Evolutionary conservation across 2,888 invertebrate genomes (phyloP).

Genomic region (Argyresthia goedartella): DNA sequence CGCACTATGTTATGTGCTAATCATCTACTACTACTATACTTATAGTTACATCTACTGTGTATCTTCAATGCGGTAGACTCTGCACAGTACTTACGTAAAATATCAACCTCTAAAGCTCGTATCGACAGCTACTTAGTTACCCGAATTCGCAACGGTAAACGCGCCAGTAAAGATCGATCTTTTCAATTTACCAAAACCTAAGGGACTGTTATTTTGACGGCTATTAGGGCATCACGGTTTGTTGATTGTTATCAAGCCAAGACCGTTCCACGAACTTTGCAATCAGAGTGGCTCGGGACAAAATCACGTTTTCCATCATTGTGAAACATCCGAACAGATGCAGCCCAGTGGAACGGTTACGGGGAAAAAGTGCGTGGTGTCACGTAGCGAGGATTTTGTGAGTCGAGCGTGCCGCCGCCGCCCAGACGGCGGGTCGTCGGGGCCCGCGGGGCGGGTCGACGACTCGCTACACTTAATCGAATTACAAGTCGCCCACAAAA

Average conservation of each 20-base stretch:
- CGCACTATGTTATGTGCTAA: no score
- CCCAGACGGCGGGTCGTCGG: background rate
- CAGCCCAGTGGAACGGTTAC: slow-evolving; percentile 46
- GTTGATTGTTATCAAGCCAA: slow-evolving; percentile 19
- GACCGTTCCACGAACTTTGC: slow-evolving; percentile 36
- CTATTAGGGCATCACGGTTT: slow-evolving; percentile 5
- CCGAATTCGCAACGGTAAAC: background rate
- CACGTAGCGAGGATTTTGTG: slow-evolving; percentile 44
- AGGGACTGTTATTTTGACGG: slow-evolving; percentile 5
- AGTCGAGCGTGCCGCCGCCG: slow-evolving; percentile 31
- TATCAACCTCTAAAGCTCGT: no score
- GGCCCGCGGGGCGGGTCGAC: slow-evolving; percentile 29
- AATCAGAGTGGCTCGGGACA: slow-evolving; percentile 40
- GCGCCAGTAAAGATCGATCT: background rate
- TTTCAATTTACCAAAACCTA: slow-evolving; percentile 5
- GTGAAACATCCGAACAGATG: slow-evolving; percentile 48
- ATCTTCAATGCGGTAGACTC: no score
- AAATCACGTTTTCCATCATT: slow-evolving; percentile 53
- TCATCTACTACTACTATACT: no score
- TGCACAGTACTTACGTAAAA: no score
- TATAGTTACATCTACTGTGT: no score
- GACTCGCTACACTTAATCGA: slow-evolving; percentile 45
- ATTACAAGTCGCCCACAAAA: slow-evolving; percentile 39
- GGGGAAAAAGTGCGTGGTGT: slow-evolving; percentile 46
- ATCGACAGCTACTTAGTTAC: no score